phyloP scores from a whole-genome alignment of 2,113 vertebrate species.

The Neolamprologus cancellatus region DNA sequence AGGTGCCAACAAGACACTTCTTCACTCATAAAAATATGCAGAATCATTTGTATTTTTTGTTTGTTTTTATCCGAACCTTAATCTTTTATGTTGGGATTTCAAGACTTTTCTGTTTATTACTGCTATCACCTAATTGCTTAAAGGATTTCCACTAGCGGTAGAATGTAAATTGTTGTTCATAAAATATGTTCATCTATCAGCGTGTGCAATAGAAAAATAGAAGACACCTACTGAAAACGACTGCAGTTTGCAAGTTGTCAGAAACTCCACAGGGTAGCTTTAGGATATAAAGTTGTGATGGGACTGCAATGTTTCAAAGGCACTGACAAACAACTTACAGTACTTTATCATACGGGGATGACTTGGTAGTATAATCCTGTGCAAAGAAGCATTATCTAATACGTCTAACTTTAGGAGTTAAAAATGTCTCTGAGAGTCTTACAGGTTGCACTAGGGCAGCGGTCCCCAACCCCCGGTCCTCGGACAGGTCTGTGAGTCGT shows the following conservation, averaged over 20 bases:
- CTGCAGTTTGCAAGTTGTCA: not conserved
- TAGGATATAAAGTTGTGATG: not conserved
- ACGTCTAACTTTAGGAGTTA: not conserved
- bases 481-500: rapidly evolving
- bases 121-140: not conserved
- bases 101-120: not conserved
- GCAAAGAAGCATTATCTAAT: not conserved
- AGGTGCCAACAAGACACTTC: not conserved
- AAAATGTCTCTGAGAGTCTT: not conserved
- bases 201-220: not conserved
- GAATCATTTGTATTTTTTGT: not conserved
- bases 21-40: not conserved
- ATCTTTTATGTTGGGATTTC: not conserved
- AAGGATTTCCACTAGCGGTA: not conserved
- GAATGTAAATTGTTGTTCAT: no score
- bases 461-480: not conserved
- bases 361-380: not conserved
- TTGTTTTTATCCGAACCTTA: not conserved
- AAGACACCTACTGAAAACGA: not conserved
- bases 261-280: not conserved
- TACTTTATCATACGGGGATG: not conserved
- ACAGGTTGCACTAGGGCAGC: not conserved
- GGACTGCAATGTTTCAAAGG: not conserved
- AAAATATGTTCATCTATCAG: not conserved
- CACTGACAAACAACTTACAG: not conserved